phyloP scores from a whole-genome alignment of 2,888 invertebrate species.

The Epinotia ramella region DNA sequence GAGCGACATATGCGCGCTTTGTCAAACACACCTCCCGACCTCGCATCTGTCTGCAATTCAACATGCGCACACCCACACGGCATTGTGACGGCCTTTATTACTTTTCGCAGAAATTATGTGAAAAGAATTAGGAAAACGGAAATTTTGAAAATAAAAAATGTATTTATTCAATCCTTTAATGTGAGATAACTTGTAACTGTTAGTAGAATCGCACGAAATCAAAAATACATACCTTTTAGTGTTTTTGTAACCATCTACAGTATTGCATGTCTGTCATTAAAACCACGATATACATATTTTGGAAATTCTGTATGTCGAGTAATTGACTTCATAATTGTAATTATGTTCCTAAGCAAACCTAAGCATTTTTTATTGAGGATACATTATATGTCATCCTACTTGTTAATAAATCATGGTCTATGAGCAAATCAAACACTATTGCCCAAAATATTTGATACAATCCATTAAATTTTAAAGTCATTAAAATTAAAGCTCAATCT shows the following conservation, averaged over 20 bases:
- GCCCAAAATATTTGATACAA: constrained; percentile 56
- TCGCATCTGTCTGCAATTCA: constrained; percentile 69
- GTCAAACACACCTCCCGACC: constrained; percentile 72
- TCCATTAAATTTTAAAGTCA: constrained; percentile 58
- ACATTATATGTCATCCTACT: neutral
- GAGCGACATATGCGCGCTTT: constrained; percentile 76
- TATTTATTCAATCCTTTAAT: neutral
- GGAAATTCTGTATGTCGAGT: no score
- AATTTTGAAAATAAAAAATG: neutral
- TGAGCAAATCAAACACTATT: constrained; percentile 9
- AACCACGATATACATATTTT: no score
- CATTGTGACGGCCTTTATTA: constrained; percentile 63
- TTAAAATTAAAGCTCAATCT: constrained; percentile 58
- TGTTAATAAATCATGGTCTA: constrained; percentile 17
- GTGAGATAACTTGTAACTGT: no score
- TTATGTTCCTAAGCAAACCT: neutral
- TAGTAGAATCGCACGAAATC: neutral
- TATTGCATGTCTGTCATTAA: no score
- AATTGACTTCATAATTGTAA: no score
- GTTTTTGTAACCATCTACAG: neutral
- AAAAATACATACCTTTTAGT: neutral
- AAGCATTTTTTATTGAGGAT: neutral
- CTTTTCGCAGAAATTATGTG: constrained; percentile 30
- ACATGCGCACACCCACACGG: constrained; percentile 73
- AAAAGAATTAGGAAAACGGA: constrained; percentile 8